phyloP scores from a whole-genome alignment of 1,140 invertebrate genomes.

The Zaprionus davidi region DNA sequence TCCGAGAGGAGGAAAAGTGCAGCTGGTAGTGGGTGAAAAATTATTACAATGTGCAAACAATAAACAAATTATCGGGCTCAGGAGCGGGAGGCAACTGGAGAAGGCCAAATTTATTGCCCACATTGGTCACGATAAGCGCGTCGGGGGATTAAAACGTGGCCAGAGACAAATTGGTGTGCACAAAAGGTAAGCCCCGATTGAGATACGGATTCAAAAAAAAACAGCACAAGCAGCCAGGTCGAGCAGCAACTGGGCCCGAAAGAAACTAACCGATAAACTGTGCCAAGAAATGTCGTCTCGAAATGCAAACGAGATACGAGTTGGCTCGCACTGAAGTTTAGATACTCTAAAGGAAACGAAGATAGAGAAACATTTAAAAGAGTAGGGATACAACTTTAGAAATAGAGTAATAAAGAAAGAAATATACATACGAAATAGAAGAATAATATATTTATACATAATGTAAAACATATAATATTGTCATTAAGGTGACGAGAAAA shows the following conservation, averaged over 20 bases:
- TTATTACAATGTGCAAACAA: conserved; percentile 47
- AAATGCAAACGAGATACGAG: conserved; percentile 36
- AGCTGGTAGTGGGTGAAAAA: conserved; percentile 1
- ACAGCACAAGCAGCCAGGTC: not conserved
- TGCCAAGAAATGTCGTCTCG: conserved; percentile 46
- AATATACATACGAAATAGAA: too few species aligned
- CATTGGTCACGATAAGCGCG: conserved; percentile 29
- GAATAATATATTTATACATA: too few species aligned
- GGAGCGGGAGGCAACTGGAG: not conserved
- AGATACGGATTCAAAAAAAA: conserved; percentile 23
- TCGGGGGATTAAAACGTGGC: conserved; percentile 23
- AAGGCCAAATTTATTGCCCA: conserved; percentile 9
- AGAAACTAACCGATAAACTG: conserved; percentile 36
- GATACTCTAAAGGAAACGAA: conserved; percentile 6
- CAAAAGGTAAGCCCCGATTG: conserved; percentile 49
- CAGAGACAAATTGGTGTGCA: conserved; percentile 55
- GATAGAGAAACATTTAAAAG: too few species aligned
- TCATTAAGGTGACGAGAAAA: too few species aligned
- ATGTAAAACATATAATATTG: too few species aligned
- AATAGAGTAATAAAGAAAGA: too few species aligned
- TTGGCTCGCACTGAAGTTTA: not conserved
- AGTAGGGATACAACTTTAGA: too few species aligned
- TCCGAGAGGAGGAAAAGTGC: not conserved
- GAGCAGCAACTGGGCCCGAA: conserved; percentile 36
- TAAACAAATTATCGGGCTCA: conserved; percentile 61